phyloP scores from a whole-genome alignment of 1,140 invertebrate genomes.

The Drosophila burlai region DNA sequence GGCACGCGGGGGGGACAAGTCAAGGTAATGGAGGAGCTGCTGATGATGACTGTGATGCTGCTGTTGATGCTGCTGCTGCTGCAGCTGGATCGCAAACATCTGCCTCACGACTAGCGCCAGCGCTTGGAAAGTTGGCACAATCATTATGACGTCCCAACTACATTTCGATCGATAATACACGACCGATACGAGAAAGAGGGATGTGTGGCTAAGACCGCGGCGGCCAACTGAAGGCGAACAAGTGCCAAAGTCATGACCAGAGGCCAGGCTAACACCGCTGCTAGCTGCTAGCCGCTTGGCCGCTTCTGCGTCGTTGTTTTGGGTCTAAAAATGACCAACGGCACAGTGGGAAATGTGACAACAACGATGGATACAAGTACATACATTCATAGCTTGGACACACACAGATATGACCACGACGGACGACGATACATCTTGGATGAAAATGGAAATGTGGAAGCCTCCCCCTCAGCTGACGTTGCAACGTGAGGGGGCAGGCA shows the following conservation, averaged over 20 bases:
- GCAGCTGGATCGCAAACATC: constrained; percentile 60
- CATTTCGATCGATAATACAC: constrained; percentile 52
- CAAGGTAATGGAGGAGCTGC: constrained; percentile 51
- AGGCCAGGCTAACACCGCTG: constrained; percentile 30
- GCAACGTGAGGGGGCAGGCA: constrained; percentile 43
- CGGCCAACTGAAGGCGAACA: constrained; percentile 59
- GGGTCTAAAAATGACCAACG: constrained; percentile 48
- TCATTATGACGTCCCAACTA: constrained; percentile 44
- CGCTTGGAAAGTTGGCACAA: constrained; percentile 76
- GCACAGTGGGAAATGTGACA: constrained; percentile 53
- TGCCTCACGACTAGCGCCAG: constrained; percentile 69
- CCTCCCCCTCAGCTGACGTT: constrained; percentile 48
- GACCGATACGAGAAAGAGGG: background rate
- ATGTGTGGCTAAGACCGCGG: constrained; percentile 10
- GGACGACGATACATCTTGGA: constrained; percentile 34
- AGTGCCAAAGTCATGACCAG: constrained; percentile 71
- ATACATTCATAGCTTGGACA: constrained; percentile 11
- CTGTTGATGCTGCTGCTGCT: constrained; percentile 41
- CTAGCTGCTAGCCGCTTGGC: constrained; percentile 11
- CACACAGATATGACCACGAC: constrained; percentile 32
- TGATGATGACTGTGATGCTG: constrained; percentile 14
- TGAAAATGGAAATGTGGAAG: constrained; percentile 47
- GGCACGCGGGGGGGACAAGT: constrained; percentile 25
- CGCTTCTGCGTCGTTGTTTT: constrained; percentile 54
- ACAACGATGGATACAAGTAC: constrained; percentile 32